Percentiles rank a stretch among this genome's conserved stretches.
Evolutionary conservation across 2,113 vertebrate genomes (phyloP).

Genomic region (Notiomystis cincta): DNA sequence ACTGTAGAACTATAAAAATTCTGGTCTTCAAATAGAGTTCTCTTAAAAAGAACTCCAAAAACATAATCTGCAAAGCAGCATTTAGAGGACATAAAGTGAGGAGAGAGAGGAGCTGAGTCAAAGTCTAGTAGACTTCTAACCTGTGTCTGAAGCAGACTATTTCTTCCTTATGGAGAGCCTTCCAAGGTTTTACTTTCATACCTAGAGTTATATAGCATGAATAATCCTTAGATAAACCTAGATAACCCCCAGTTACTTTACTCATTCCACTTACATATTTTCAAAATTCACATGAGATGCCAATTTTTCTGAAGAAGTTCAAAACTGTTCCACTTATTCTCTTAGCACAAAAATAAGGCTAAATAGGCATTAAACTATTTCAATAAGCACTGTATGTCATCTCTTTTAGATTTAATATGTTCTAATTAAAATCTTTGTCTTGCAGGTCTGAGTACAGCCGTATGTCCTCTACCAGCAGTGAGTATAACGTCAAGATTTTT

Average conservation of each 20-base stretch:
- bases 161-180: background rate
- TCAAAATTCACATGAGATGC: background rate
- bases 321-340: background rate
- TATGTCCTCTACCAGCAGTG: constrained; percentile 90
- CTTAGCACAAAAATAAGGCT: background rate
- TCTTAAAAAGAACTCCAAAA: background rate
- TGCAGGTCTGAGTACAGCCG: constrained; percentile 93
- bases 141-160: background rate
- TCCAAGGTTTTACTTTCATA: background rate
- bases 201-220: background rate
- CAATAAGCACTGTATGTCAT: background rate
- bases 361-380: background rate
- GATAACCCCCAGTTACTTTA: no score
- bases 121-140: background rate
- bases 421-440: constrained; percentile 64
- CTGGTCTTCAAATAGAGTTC: background rate
- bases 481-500: constrained; percentile 73
- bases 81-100: background rate
- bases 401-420: background rate
- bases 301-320: background rate
- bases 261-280: background rate
- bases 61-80: background rate
- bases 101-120: background rate
- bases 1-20: background rate
- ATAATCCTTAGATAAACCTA: background rate